Conservation (phyloP, 2,888 invertebrate species). For the Criorhina ranunculi region DNA sequence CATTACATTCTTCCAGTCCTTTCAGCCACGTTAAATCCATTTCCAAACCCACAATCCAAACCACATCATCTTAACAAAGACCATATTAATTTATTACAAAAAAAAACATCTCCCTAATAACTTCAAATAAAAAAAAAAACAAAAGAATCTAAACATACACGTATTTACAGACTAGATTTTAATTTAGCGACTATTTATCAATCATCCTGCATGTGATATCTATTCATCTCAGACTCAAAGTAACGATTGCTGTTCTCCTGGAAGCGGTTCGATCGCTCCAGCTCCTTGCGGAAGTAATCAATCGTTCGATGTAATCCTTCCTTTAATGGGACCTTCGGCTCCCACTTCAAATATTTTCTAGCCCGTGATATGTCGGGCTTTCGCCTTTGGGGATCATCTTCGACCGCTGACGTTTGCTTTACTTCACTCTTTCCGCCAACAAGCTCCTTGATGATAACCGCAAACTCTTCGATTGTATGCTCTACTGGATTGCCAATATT, state of each 20-base stretch:
- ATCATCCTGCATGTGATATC: slow-evolving; percentile 63
- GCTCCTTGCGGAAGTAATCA: slow-evolving; percentile 96
- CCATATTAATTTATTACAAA: slow-evolving; percentile 69
- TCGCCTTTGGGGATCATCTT: slow-evolving; percentile 98
- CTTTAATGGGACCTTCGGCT: slow-evolving; percentile 94
- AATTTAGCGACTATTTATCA: slow-evolving; percentile 55
- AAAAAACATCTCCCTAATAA: slow-evolving; percentile 45
- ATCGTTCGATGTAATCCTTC: slow-evolving; percentile 96
- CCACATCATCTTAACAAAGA: slow-evolving; percentile 39
- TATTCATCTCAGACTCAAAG: slow-evolving; percentile 80
- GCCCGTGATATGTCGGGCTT: slow-evolving; percentile 97
- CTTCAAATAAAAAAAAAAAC: slow-evolving; percentile 41
- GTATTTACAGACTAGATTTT: slow-evolving; percentile 76
- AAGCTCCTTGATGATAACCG: slow-evolving; percentile 92
- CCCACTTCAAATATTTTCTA: slow-evolving; percentile 93
- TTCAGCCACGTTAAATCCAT: too few species aligned
- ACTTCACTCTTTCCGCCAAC: slow-evolving; percentile 95
- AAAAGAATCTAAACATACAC: slow-evolving; percentile 54
- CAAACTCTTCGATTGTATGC: slow-evolving; percentile 97
- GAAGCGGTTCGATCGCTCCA: slow-evolving; percentile 86
- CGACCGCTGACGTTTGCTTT: slow-evolving; percentile 92
- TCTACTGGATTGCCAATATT: slow-evolving; percentile 99
- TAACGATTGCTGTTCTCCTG: slow-evolving; percentile 83
- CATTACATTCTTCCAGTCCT: too few species aligned
- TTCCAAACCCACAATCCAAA: slow-evolving; percentile 4